Evolutionary conservation across 2,113 vertebrate genomes (phyloP), one percentile per base, ranked within the genome.

Genomic region (Anhinga anhinga): DNA sequence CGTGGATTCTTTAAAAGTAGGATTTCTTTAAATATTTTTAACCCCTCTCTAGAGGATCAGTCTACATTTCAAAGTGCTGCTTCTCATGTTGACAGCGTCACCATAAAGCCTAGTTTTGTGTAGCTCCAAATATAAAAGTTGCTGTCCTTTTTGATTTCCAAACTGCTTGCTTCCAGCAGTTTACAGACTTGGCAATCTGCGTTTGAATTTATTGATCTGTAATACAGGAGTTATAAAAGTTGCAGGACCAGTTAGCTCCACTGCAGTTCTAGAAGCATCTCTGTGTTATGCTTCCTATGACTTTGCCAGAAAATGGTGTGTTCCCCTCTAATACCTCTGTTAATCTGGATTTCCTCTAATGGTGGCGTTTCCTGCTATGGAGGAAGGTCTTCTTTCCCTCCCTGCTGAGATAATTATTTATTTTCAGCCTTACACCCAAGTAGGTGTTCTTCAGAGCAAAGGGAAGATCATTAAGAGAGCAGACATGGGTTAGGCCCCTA

Each of bases 1-100:
- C 21, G 98, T 99, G 91, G 99, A 99, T 97, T 99, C 99, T 87
- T 98, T 99, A 95, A 99, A 99, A 98, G 99, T 99, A 98, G 11
- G 98, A 62, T 65, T 81, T 50, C 40, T 72, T 93, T 73, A 78
- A 69, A 52, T 86, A 86, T 92, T 95, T 82, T 91, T 70, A 77
- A 91, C 45, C 36, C 80, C 40, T 44, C 59, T 90, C 58, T 49
- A 50, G 59, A 83, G 59, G 72, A 77, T 67, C 45, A 78, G 8
- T 80, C 78, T 93, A 5, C 44, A 91, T 88, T 92, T 93, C 62
- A 80, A 95, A 95, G 62, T 36, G 13, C 56, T 84, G 47, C 56
- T 90, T 84, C 52, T 66, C 32, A 3, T 92, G 65, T 88, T 89
- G 85, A 78, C 58, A 34, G 19, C 12, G 32, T 62, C 47, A 8